Conservation (phyloP, 1,140 invertebrate genomes). For the Stegodyphus mimosarum region DNA sequence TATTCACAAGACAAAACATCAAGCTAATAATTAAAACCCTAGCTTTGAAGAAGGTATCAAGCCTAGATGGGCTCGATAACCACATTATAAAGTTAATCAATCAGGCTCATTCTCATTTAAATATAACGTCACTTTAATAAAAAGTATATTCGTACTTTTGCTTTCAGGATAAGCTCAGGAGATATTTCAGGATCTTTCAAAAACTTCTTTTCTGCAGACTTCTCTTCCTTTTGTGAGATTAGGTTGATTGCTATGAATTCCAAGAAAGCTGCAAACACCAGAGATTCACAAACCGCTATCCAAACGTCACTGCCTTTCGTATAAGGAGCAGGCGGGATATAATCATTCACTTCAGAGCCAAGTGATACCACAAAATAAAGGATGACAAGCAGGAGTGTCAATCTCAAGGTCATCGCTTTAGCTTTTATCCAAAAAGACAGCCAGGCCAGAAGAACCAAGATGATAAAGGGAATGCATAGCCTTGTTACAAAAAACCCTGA, state of each 20-base stretch:
- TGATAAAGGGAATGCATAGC: slow-evolving; percentile 33
- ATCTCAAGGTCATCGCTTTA: slow-evolving; percentile 4
- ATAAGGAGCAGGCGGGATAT: slow-evolving; percentile 24
- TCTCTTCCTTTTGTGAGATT: neutral
- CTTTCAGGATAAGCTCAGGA: too few species aligned
- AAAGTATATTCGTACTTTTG: too few species aligned
- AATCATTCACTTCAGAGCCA: neutral
- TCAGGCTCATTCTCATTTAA: too few species aligned
- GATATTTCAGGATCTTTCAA: too few species aligned
- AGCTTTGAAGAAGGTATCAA: too few species aligned
- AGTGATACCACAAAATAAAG: slow-evolving; percentile 11
- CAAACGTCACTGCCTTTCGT: slow-evolving; percentile 29
- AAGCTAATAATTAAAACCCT: too few species aligned
- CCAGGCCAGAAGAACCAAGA: slow-evolving; percentile 15
- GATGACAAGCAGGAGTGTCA: slow-evolving; percentile 21
- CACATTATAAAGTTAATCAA: too few species aligned
- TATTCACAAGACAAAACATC: too few species aligned
- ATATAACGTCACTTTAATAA: too few species aligned
- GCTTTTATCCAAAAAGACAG: slow-evolving; percentile 38
- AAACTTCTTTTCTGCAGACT: neutral
- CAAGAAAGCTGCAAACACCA: slow-evolving; percentile 33
- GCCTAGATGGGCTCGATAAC: too few species aligned
- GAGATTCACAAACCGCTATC: slow-evolving; percentile 21
- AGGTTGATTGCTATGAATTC: slow-evolving; percentile 23
- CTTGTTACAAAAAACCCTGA: slow-evolving; percentile 27